These are phyloP conservation scores for Carollia perspicillata DNA, from an alignment of 2,113 vertebrate species.

Conservation along the genomic window DNA sequence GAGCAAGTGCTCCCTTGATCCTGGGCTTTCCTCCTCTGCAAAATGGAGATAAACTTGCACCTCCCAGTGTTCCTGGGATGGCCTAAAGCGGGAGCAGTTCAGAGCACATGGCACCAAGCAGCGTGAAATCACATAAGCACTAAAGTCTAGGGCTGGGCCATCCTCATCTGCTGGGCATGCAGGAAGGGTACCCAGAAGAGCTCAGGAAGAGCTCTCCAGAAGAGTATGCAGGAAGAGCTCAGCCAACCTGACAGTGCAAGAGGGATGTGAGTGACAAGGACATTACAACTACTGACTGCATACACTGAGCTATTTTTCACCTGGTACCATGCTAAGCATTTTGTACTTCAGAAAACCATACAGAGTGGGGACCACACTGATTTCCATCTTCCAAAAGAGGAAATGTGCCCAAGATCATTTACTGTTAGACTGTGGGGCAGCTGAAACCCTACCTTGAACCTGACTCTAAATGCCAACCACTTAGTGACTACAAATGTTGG, in stretches of 20 bases:
- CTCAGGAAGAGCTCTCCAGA: too few relatives aligned
- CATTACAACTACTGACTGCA: neutral
- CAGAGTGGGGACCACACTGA: neutral
- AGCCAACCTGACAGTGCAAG: neutral
- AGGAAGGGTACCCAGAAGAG: too few relatives aligned
- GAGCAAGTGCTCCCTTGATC: neutral
- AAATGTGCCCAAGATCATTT: neutral
- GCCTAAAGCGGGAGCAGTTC: neutral
- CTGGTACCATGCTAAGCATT: neutral
- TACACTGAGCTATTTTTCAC: neutral
- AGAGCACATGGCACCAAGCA: neutral
- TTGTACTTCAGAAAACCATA: neutral
- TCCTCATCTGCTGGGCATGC: neutral
- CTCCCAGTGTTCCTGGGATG: neutral
- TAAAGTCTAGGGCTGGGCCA: neutral
- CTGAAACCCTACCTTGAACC: neutral
- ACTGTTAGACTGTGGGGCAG: neutral
- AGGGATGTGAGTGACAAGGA: neutral
- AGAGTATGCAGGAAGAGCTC: neutral
- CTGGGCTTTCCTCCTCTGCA: slow-evolving; percentile 21
- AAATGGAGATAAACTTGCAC: neutral
- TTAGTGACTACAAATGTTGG: neutral
- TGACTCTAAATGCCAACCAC: neutral
- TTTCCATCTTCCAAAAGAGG: neutral
- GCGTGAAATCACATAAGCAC: neutral